Conservation (phyloP, 1,140 invertebrate genomes). For the Akabosia matsudoensis region DNA sequence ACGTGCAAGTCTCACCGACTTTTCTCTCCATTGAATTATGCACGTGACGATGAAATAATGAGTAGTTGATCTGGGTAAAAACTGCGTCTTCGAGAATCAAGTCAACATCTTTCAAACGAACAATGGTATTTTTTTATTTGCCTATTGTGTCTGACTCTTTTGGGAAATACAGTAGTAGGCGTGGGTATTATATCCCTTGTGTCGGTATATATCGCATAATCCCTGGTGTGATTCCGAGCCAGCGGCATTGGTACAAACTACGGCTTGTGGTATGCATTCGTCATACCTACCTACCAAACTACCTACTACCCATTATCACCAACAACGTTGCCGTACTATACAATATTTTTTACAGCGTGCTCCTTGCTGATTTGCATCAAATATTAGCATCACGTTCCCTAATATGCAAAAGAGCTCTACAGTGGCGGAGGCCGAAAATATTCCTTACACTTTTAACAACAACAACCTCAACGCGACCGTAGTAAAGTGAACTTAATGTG, state of each 20-base stretch:
- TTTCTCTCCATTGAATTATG: not conserved
- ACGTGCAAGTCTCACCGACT: not conserved
- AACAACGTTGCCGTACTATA: not conserved
- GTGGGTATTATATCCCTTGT: not conserved
- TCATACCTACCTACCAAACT: constrained; percentile 17
- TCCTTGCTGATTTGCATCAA: constrained; percentile 16
- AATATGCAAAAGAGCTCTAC: constrained; percentile 7
- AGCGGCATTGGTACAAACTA: constrained; percentile 12
- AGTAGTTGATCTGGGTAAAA: not conserved
- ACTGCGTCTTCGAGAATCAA: not conserved
- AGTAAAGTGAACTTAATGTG: not conserved
- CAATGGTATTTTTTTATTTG: not conserved
- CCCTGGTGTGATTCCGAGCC: constrained; percentile 16
- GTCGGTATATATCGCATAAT: constrained; percentile 8
- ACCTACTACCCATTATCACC: not conserved
- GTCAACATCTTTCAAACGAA: not conserved
- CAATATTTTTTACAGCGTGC: not conserved
- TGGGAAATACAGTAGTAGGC: constrained; percentile 11
- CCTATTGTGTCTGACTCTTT: too few relatives aligned
- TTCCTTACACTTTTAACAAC: not conserved
- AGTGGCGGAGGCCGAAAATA: not conserved
- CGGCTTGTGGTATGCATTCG: not conserved
- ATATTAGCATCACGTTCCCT: constrained; percentile 9
- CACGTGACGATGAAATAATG: not conserved
- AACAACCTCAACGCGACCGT: not conserved